These are phyloP conservation scores for Ptychadena robeensis DNA, from an alignment of 2,797 vertebrate species.

Conservation along the genomic window DNA sequence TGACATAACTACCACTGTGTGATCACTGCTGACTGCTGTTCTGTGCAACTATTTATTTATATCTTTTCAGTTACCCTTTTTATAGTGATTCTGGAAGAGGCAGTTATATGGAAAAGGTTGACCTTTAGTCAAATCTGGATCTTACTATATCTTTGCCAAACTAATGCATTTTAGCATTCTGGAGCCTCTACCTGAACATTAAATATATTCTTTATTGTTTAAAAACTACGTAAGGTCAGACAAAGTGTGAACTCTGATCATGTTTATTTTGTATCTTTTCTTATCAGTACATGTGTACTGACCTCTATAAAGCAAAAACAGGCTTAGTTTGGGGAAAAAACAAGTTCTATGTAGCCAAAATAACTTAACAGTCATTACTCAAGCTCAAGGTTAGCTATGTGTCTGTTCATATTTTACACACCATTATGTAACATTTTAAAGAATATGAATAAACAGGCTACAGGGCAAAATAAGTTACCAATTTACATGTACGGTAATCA, in stretches of 20 bases:
- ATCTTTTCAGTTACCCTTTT: too few species aligned
- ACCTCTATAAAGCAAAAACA: slow-evolving; percentile 42
- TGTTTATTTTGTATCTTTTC: slow-evolving; percentile 9
- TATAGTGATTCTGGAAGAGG: too few species aligned
- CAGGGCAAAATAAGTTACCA: neutral
- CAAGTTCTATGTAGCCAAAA: slow-evolving; percentile 53
- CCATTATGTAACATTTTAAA: slow-evolving; percentile 27
- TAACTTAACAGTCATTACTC: neutral
- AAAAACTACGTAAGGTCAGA: neutral
- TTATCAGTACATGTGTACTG: slow-evolving; percentile 37
- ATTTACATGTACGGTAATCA: neutral
- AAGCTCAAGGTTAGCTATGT: slow-evolving; percentile 43
- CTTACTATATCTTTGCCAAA: neutral
- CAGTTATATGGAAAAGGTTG: neutral
- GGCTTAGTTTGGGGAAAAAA: slow-evolving; percentile 44
- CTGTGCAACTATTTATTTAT: too few species aligned
- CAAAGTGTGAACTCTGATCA: neutral
- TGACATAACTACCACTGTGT: too few species aligned
- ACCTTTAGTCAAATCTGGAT: neutral
- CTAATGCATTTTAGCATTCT: neutral
- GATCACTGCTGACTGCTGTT: too few species aligned
- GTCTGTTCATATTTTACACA: slow-evolving; percentile 6
- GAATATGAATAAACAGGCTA: neutral
- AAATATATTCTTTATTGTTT: neutral
- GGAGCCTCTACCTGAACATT: neutral